Conservation (phyloP, 2,888 invertebrate genomes). For the Eilema sororculum region DNA sequence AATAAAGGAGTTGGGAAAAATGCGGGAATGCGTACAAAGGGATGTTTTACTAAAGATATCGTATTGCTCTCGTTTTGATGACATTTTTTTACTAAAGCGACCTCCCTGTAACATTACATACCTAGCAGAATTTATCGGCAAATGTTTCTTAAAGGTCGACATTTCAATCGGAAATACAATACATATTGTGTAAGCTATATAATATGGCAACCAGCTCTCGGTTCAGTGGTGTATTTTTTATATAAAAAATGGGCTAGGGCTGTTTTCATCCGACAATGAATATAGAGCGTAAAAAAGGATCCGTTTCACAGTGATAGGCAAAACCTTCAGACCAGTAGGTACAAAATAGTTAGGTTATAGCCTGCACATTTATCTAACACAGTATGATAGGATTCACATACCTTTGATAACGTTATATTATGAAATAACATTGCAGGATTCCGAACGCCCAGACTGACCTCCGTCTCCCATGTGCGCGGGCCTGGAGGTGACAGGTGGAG, state of each 20-base stretch:
- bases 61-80: background rate
- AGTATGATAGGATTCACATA: too few species aligned
- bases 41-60: conserved; percentile 1
- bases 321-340: background rate
- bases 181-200: background rate
- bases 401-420: too few species aligned
- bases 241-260: background rate
- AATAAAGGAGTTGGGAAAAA: background rate
- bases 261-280: background rate
- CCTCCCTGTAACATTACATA: background rate
- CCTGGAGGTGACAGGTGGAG: too few species aligned
- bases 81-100: background rate
- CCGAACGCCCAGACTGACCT: too few species aligned
- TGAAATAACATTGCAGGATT: too few species aligned
- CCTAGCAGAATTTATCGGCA: background rate
- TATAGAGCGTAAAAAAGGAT: background rate
- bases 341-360: background rate
- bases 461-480: too few species aligned
- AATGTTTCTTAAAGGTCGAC: conserved; percentile 1
- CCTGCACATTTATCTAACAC: too few species aligned
- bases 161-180: background rate
- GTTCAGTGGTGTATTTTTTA: background rate
- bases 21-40: conserved; percentile 6
- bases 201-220: background rate
- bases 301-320: background rate